Evolutionary conservation across 2,113 vertebrate species (phyloP), one percentile per base, ranked within the genome.

Genomic region (Apteryx owenii): DNA sequence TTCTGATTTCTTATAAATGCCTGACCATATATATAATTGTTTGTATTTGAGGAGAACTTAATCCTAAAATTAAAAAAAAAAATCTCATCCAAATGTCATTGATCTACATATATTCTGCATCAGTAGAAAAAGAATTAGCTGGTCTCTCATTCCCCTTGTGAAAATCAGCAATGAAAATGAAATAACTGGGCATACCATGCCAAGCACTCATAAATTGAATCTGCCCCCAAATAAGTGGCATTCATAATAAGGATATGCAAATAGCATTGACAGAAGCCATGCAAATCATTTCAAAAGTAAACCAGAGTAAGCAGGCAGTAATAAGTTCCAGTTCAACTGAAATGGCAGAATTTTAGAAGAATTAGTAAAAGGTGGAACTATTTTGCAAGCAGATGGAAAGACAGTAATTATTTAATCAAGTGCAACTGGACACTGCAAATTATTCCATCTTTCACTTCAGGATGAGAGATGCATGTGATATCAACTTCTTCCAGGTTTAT

Each of bases 311-410:
- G 97, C 97, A 92, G 94, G 68, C 73, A 91, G 84, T 98, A 97
- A 98, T 98, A 98, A 97, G 97, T 98, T 97, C 88, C 91, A 95
- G 78, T 96, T 95, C 98, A 98, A 97, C 97, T 97, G 82, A 89
- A 98, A 98, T 42, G 11, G 93, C 87, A 98, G 96, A 98, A 98
- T 97, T 98, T 98, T 96, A 94, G 85, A 91, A 1, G 38, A 97
- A 98, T 97, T 97, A 97, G 95, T 95, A 87, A 95, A 98, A 98
- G 93, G 95, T 95, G 75, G 95, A 91, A 94, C 95, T 96, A 90
- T 96, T 98, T 97, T 96, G 96, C 92, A 97, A 97, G 86, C 81
- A 98, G 96, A 97, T 96, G 93, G 95, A 97, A 97, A 80, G 65
- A 75, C 0, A 8, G 96, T 97, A 97, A 97, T 98, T 69, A 98